phyloP scores from a whole-genome alignment of 1,140 invertebrate genomes.

The Neoseiulus cucumeris region DNA sequence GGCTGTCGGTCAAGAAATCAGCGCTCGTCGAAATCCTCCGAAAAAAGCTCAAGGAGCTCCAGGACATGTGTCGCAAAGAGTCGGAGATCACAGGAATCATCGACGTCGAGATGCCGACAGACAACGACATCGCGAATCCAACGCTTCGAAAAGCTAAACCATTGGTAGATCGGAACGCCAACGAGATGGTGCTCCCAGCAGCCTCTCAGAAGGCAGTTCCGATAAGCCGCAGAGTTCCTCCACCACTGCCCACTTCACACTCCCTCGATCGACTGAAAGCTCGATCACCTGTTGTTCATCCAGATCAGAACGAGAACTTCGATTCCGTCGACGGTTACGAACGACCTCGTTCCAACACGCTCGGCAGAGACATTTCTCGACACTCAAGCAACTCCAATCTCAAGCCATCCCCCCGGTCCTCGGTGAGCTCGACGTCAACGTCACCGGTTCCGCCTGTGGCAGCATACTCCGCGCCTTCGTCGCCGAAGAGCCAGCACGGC shows the following conservation, averaged over 20 bases:
- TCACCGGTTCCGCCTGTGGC: neutral
- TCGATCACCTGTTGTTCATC: neutral
- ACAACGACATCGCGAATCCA: slow-evolving; percentile 3
- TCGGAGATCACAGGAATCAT: neutral
- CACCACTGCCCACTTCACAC: neutral
- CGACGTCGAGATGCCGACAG: neutral
- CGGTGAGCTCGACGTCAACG: slow-evolving; percentile 4
- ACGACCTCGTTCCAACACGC: slow-evolving; percentile 16
- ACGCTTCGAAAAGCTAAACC: neutral
- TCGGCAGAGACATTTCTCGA: slow-evolving; percentile 16
- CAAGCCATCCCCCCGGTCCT: slow-evolving; percentile 1
- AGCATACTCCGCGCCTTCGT: neutral
- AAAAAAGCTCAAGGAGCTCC: slow-evolving; percentile 1
- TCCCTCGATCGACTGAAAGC: slow-evolving; percentile 4
- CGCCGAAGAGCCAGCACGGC: neutral
- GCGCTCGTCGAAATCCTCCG: neutral
- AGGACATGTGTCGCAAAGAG: neutral
- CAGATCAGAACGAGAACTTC: neutral
- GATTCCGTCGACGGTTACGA: neutral
- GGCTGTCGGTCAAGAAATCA: slow-evolving; percentile 1
- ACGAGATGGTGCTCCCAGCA: neutral
- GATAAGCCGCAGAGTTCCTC: neutral
- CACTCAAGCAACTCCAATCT: slow-evolving; percentile 13
- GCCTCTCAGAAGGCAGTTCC: neutral
- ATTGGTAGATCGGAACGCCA: neutral